Percentiles rank a stretch among this genome's conserved stretches.
These are phyloP conservation scores for Pleuronectes platessa DNA, from an alignment of 2,113 vertebrate species.

Conservation along the genomic window DNA sequence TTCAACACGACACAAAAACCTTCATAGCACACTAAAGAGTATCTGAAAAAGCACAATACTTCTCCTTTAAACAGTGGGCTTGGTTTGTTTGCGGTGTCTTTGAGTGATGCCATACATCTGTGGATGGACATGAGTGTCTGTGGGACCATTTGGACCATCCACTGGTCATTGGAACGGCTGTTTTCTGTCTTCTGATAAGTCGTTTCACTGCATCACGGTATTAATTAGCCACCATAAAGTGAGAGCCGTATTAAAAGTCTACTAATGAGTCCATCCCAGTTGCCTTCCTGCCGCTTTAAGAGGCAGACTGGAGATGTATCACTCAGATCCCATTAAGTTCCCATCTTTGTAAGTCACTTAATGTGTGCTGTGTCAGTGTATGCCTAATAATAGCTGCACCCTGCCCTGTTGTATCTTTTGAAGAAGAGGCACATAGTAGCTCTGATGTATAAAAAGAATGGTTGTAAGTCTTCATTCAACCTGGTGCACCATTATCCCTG, in stretches of 20 bases:
- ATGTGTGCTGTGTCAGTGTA: slow-evolving; percentile 59
- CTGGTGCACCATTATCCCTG: slow-evolving; percentile 20
- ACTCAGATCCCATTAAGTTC: slow-evolving; percentile 54
- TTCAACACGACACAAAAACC: too few species aligned
- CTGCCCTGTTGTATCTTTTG: slow-evolving; percentile 47
- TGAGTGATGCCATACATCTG: background rate
- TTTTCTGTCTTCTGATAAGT: background rate
- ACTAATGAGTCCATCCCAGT: background rate
- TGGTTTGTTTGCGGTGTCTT: slow-evolving; percentile 25
- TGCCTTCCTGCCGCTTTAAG: slow-evolving; percentile 57
- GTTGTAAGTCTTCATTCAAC: slow-evolving; percentile 15
- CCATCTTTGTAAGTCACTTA: slow-evolving; percentile 63
- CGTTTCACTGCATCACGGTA: background rate
- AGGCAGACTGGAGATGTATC: slow-evolving; percentile 53
- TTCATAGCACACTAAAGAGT: too few species aligned
- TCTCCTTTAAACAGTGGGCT: background rate
- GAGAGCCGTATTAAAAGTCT: slow-evolving; percentile 1
- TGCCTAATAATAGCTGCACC: slow-evolving; percentile 65
- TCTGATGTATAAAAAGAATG: slow-evolving; percentile 35
- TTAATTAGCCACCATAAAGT: slow-evolving; percentile 12
- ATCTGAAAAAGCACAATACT: background rate
- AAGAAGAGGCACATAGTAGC: slow-evolving; percentile 29
- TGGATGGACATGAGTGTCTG: background rate
- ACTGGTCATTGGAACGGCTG: background rate
- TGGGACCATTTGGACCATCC: background rate